Evolutionary conservation across 2,797 vertebrate genomes (phyloP).

Genomic region (Telmatherina bonti): DNA sequence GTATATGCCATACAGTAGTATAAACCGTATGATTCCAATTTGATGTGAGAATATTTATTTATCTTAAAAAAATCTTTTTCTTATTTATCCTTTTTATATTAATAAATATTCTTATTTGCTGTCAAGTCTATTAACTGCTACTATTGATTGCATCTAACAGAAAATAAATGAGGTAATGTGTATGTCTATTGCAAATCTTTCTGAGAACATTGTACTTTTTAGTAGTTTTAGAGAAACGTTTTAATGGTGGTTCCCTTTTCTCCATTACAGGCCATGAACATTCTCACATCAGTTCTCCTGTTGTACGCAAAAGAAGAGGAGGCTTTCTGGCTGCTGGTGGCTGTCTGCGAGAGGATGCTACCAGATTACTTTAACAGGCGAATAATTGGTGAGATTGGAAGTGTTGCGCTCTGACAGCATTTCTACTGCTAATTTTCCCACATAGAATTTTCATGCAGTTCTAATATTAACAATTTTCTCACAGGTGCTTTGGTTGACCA

Average conservation of each 20-base stretch:
- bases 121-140: not conserved
- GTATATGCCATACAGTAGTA: not conserved
- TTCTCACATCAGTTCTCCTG: constrained; percentile 95
- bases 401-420: not conserved
- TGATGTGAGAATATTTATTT: not conserved
- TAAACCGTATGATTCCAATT: not conserved
- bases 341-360: constrained; percentile 96
- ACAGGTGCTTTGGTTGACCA: constrained; percentile 97
- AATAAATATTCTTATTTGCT: not conserved
- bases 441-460: not conserved
- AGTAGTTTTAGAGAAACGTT: not conserved
- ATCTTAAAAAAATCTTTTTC: too few relatives aligned
- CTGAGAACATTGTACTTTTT: not conserved
- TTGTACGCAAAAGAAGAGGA: constrained; percentile 98
- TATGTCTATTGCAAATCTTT: not conserved
- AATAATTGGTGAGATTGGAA: constrained; percentile 91
- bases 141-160: not conserved
- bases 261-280: constrained; percentile 93
- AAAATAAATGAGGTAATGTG: not conserved
- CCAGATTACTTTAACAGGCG: constrained; percentile 97
- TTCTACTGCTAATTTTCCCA: not conserved
- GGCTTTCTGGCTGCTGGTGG: constrained; percentile 97
- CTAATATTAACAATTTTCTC: constrained; percentile 12
- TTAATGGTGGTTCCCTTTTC: constrained; percentile 4
- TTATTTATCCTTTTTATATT: too few relatives aligned